Evolutionary conservation across 2,113 vertebrate genomes (phyloP).

Genomic region (Pseudorhombus dupliciocellatus): DNA sequence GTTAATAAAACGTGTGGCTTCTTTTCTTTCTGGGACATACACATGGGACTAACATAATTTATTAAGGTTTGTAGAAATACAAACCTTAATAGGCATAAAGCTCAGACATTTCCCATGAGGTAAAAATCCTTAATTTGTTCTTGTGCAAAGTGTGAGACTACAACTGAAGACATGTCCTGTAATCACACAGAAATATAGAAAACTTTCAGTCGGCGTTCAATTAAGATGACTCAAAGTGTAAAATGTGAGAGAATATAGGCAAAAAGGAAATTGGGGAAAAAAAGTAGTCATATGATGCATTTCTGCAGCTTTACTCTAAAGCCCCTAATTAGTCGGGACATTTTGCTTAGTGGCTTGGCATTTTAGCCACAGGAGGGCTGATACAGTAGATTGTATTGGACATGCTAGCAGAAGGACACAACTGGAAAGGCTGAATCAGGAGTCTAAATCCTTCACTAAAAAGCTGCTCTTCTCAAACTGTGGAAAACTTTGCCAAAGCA

Average conservation of each 20-base stretch:
- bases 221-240: neutral
- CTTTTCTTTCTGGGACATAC: neutral
- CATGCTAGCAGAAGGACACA: slow-evolving; percentile 54
- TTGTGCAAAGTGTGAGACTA: too few relatives aligned
- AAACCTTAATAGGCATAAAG: neutral
- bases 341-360: slow-evolving; percentile 75
- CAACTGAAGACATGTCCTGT: too few relatives aligned
- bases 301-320: slow-evolving; percentile 57
- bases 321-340: slow-evolving; percentile 73
- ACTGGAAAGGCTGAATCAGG: slow-evolving; percentile 68
- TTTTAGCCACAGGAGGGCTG: slow-evolving; percentile 69
- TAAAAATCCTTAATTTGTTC: too few relatives aligned
- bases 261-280: slow-evolving; percentile 11
- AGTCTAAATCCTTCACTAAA: slow-evolving; percentile 20
- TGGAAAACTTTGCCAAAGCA: slow-evolving; percentile 26
- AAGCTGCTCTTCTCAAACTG: slow-evolving; percentile 20
- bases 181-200: neutral
- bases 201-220: slow-evolving; percentile 1
- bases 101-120: neutral
- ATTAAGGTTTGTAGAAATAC: neutral
- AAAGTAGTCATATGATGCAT: slow-evolving; percentile 40
- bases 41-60: neutral
- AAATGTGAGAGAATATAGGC: slow-evolving; percentile 3
- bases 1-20: neutral
- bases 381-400: slow-evolving; percentile 71